Base-by-base conservation (phyloP, 2,113 vertebrate species). In the Cacatua alba region DNA sequence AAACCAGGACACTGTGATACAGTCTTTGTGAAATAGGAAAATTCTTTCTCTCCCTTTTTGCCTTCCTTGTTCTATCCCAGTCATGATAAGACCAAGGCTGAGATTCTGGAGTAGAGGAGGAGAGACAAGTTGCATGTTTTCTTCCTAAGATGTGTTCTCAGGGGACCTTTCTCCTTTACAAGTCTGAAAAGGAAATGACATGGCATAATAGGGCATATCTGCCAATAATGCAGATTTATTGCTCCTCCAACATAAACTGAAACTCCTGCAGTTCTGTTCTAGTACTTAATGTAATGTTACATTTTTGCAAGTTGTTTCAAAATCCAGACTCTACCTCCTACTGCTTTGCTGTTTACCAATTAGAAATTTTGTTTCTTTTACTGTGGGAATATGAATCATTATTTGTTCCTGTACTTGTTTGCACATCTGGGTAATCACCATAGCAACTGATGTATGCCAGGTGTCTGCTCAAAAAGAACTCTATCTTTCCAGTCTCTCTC, bases 381-480 rank as follows among this genome's bases (percentile, higher is more conserved):
- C 48, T 24, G 1, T 86, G 93, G 76, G 94, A 91, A 94, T 94
- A 95, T 72, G 71, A 94, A 75, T 93, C 67, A 80, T 86, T 92
- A 88, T 48, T 93, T 90, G 96, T 96, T 70, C 67, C 37, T 92
- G 76, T 76, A 62, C 70, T 97, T 96, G 82, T 90, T 96, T 94
- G 88, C 88, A 96, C 89, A 97, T 82, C 90, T 97, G 95, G 46
- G 80, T 84, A 94, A 94, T 97, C 93, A 91, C 95, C 95, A 96
- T 97, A 94, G 95, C 92, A 97, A 97, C 97, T 59, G 83, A 90
- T 90, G 44, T 60, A 79, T 78, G 92, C 84, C 97, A 97, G 96
- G 92, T 97, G 93, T 88, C 94, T 94, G 48, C 86, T 95, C 65
- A 62, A 77, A 96, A 96, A 91, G 65, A 43, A 19, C 44, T 84